Percentiles rank a stretch among this genome's conserved stretches.
Evolutionary conservation across 2,888 invertebrate species (phyloP).

Genomic region (Cerceris rybyensis): DNA sequence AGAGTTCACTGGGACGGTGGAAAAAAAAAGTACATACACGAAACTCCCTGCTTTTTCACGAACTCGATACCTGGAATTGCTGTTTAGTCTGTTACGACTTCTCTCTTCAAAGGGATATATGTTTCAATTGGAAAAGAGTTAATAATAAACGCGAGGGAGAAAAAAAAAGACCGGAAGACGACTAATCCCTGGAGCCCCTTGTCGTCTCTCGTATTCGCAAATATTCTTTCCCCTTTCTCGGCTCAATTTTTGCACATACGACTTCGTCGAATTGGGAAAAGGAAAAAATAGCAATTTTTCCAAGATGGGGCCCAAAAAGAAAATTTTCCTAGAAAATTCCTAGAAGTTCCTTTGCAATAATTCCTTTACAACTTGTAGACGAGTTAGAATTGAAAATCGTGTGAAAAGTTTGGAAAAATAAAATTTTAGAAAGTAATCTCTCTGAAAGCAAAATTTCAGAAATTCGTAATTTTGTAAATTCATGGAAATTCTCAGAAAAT

Average conservation of each 20-base stretch:
- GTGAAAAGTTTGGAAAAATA: too few species aligned
- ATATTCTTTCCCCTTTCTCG: background rate
- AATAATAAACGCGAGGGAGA: conserved; percentile 61
- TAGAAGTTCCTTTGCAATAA: too few species aligned
- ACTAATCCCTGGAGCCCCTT: background rate
- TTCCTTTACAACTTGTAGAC: background rate
- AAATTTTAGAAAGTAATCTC: too few species aligned
- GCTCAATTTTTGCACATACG: background rate
- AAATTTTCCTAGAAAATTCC: too few species aligned
- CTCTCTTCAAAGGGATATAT: conserved; percentile 64
- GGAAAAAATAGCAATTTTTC: too few species aligned
- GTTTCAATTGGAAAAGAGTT: conserved; percentile 64
- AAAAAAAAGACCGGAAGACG: conserved; percentile 6
- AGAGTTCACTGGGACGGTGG: conserved; percentile 33
- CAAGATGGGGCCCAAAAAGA: too few species aligned
- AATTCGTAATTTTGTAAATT: too few species aligned
- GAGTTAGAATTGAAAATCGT: too few species aligned
- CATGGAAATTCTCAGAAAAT: too few species aligned
- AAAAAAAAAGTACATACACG: conserved; percentile 32
- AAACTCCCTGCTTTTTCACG: conserved; percentile 38
- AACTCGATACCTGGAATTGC: conserved; percentile 73
- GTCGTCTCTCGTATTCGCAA: background rate
- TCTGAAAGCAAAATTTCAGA: too few species aligned
- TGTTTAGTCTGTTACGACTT: conserved; percentile 74
- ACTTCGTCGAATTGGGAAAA: too few species aligned